phyloP scores from a whole-genome alignment of 2,888 invertebrate species.

The Pandemis corylana region DNA sequence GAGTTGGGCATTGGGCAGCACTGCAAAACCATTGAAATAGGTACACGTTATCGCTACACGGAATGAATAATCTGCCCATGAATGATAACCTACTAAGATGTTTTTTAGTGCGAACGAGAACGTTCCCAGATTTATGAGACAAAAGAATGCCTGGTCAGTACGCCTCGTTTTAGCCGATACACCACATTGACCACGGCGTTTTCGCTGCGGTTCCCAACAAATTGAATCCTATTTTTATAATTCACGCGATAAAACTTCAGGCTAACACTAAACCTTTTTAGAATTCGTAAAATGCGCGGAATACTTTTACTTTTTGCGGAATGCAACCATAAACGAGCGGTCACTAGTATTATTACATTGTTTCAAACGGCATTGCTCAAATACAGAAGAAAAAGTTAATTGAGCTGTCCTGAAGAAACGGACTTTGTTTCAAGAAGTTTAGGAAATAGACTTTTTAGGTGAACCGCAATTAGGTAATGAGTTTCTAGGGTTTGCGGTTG shows the following conservation, averaged over 20 bases:
- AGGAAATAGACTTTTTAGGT: not conserved
- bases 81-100: too few relatives aligned
- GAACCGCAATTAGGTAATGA: not conserved
- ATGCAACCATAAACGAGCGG: slow-evolving; percentile 8
- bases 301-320: slow-evolving; percentile 1
- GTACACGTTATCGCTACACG: too few relatives aligned
- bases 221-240: slow-evolving; percentile 1
- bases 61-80: too few relatives aligned
- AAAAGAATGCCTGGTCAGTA: not conserved
- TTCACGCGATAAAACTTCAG: not conserved
- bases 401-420: slow-evolving; percentile 4
- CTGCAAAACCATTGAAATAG: too few relatives aligned
- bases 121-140: not conserved
- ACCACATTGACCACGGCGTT: not conserved
- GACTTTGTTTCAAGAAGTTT: slow-evolving; percentile 7
- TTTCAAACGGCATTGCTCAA: slow-evolving; percentile 14
- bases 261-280: not conserved
- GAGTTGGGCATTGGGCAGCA: not conserved
- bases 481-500: not conserved
- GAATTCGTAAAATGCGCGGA: not conserved
- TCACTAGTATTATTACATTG: slow-evolving; percentile 7
- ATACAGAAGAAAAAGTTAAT: slow-evolving; percentile 10
- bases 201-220: slow-evolving; percentile 2
- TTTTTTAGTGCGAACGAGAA: too few relatives aligned
- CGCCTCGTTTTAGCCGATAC: not conserved